Base-by-base conservation (phyloP, 1,140 invertebrate genomes). In the Tetragnatha versicolor region DNA sequence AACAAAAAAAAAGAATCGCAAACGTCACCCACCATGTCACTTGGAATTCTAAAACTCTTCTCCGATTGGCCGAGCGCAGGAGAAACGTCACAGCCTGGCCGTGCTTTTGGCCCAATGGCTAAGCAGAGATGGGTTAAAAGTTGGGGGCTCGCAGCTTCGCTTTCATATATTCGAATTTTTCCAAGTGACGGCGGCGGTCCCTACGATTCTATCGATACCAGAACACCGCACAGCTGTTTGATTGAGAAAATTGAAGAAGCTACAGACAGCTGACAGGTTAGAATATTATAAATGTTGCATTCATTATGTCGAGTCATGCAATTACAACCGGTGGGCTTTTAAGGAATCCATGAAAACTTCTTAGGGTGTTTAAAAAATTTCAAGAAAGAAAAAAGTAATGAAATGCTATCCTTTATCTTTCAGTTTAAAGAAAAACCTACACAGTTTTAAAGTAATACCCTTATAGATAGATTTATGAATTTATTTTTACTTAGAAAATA, bases 21-120 rank as follows among this genome's bases (percentile, higher is more conserved):
- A 55, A 69, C 66, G 66, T 69, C 66, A 69, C 66, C 66, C 66
- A 69, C 66, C 47, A 53, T 69, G 22, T 29, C 25, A 66, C 49
- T 47, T 25, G n/a, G 39, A 66, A 66, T 47, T 66, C 29, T 51
- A 69, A 69, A 69, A 53, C 47, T 33, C 53, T 53, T 22, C 17
- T 17, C 3, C 31, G 31, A 69, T 69, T 69, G 66, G 66, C 7
- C 6, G 49, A 35, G 6, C 22, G 10, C 3, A n/a, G 22, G 1
- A 25, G 14, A 9, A 12, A 69, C 66, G 66, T 69, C 66, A 69
- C 47, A 53, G 47, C 66, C 66, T 31, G 53, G 20, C 66, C 66
- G 25, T 31, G 29, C 31, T 45, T n/a, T 53, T 69, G 14, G 47
- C 17, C 66, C 66, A 69, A 69, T 69, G 47, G 22, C 42, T 27